These are phyloP conservation scores for Lepilemur ruficaudatus DNA, from an alignment of 2,797 vertebrate genomes.

Conservation along the genomic window DNA sequence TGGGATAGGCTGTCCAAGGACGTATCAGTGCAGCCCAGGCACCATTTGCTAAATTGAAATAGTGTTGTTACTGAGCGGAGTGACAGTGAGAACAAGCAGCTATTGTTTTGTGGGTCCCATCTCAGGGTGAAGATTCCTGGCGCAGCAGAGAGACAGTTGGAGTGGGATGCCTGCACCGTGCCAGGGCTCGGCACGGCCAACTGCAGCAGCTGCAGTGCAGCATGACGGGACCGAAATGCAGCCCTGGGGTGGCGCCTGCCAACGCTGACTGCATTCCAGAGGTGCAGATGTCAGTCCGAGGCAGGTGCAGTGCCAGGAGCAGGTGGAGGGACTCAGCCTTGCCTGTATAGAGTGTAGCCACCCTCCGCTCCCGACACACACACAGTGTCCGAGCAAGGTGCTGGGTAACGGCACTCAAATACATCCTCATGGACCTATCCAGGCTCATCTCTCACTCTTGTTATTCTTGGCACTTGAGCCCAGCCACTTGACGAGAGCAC, in stretches of 20 bases:
- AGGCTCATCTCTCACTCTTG: background rate
- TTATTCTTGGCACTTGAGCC: background rate
- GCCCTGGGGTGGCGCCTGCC: background rate
- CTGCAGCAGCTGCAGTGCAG: background rate
- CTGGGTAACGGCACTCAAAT: background rate
- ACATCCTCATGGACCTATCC: background rate
- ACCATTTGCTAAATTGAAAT: background rate
- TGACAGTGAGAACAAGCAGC: background rate
- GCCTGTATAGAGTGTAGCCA: background rate
- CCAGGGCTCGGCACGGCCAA: background rate
- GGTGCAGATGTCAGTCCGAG: background rate
- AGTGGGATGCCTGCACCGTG: background rate
- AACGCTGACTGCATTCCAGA: background rate
- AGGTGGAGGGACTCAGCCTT: background rate
- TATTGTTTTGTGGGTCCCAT: slow-evolving; percentile 16
- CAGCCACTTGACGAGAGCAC: background rate
- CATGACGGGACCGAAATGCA: background rate
- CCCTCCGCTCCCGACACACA: background rate
- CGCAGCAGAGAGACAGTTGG: background rate
- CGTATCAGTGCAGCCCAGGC: background rate
- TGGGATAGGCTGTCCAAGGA: background rate
- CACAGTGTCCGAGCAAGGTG: too few species aligned
- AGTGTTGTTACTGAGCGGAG: background rate
- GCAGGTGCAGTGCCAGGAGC: background rate
- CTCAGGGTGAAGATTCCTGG: slow-evolving; percentile 6